Base-by-base conservation (phyloP, 2,797 vertebrate species). In the Poeciliopsis infans region DNA sequence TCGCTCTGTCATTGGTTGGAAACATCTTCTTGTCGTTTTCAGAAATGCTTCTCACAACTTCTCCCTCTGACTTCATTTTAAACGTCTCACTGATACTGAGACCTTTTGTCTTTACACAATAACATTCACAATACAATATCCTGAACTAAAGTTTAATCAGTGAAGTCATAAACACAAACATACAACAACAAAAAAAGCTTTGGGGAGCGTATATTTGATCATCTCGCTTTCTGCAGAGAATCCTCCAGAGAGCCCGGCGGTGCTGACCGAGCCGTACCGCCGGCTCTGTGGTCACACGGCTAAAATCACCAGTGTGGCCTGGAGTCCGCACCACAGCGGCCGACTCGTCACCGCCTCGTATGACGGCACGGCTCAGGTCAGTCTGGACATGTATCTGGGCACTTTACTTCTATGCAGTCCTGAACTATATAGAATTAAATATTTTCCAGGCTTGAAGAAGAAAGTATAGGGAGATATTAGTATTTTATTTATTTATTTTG, bases 351-450 rank as follows among this genome's bases (percentile, higher is more conserved):
- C 97, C 0, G 97, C 92, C 81, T 97, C 96, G 41, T 99, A 99
- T 0, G 98, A 99, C 57, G 97, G 97, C 57, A 99, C 98, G 0
- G 97, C 97, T 0, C 97, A 99, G 97, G 98, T 97, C 92, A 75
- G 93, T 43, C 0, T 25, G 49, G 23, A 4, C 20, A 55, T 25
- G 39, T n/a, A 41, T 41, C 20, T 43, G 64, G 33, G 4, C 23
- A 64, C 18, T 36, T 64, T 36, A 18, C 31, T 16, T 18, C 33
- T 36, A 18, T 64, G 7, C 3, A 36, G 2, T 64, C 7, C 36
- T 8, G 18, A 36, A 36, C 16, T 31, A n/a, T 13, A n/a, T 5
- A 4, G 25, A 57, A 57, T 28, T 28, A n/a, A n/a, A 3, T n/a
- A 28, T 57, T 57, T 57, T 57, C n/a, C 53, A 12, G 11, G n/a